A percentile compares a stretch with the other conserved stretches of the same genome.
Evolutionary conservation across 1,140 invertebrate species (phyloP).

Genomic region (Brachionus asplanchnoidis): DNA sequence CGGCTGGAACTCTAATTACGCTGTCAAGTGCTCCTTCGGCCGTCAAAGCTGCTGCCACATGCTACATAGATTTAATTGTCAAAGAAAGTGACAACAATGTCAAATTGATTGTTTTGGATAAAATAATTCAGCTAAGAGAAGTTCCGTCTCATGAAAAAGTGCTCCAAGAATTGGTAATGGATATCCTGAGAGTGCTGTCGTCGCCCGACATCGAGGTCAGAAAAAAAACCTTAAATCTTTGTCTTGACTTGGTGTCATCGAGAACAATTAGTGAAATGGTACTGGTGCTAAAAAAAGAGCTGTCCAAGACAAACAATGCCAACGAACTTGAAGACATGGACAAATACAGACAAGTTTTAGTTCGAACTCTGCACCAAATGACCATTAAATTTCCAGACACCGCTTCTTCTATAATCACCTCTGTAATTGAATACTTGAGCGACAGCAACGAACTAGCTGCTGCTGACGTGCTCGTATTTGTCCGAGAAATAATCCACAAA

Average conservation of each 20-base stretch:
- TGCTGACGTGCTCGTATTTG: slow-evolving; percentile 85
- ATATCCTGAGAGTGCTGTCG: slow-evolving; percentile 85
- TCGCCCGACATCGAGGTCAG: slow-evolving; percentile 86
- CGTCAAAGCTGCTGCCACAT: slow-evolving; percentile 85
- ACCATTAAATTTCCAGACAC: slow-evolving; percentile 98
- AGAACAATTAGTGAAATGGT: slow-evolving; percentile 88
- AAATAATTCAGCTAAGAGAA: slow-evolving; percentile 80
- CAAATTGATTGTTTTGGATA: slow-evolving; percentile 93
- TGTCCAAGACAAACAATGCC: slow-evolving; percentile 66
- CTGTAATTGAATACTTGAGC: slow-evolving; percentile 84
- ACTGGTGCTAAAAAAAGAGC: slow-evolving; percentile 76
- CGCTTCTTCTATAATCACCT: slow-evolving; percentile 80
- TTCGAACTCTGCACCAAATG: slow-evolving; percentile 86
- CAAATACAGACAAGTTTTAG: slow-evolving; percentile 84
- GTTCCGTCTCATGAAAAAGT: slow-evolving; percentile 41
- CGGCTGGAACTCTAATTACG: slow-evolving; percentile 98
- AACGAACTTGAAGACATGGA: slow-evolving; percentile 85
- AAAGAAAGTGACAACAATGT: slow-evolving; percentile 98
- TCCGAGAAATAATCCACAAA: slow-evolving; percentile 86
- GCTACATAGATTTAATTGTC: slow-evolving; percentile 90
- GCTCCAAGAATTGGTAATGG: slow-evolving; percentile 84
- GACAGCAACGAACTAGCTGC: slow-evolving; percentile 90
- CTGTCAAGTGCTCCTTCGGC: slow-evolving; percentile 91
- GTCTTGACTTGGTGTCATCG: slow-evolving; percentile 84
- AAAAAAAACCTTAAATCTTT: slow-evolving; percentile 75